Base-by-base conservation (phyloP, 2,113 vertebrate genomes). In the Phylloscopus trochilus region DNA sequence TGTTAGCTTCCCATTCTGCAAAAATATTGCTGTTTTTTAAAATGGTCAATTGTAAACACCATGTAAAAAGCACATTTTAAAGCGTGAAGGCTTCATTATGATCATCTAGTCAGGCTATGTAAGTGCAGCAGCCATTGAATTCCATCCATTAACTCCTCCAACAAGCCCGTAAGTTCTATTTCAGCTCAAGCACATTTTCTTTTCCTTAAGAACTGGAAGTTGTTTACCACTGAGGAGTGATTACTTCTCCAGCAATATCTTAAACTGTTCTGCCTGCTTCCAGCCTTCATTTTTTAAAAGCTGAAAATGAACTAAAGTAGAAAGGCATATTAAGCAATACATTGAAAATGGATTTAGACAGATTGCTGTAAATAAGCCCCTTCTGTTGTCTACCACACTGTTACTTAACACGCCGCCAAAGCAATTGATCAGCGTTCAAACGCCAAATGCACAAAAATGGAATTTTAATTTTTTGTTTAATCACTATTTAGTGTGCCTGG, bases 401-500 rank as follows among this genome's bases (percentile, higher is more conserved):
- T 96, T 93, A 91, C 88, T 97, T 94, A 94, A 94, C 83, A 37
- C 19, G 56, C 64, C 8, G 37, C 92, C 83, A 95, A 95, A 95
- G 95, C 91, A 94, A 97, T 47, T 64, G 63, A 97, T 97, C 80
- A 94, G 67, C 6, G 24, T 84, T 97, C 90, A 94, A 95, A 96
- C 3, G 4, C 89, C 93, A 97, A 96, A 97, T 69, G 91, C 76
- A 95, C 90, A 95, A 91, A 97, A 91, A 91, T 75, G 91, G 92
- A 97, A 97, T 97, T 95, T 97, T 97, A 97, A 97, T 97, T 95
- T 97, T 96, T 97, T 96, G 94, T 96, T 97, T 97, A 97, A 97
- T 97, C 95, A 92, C 92, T 93, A 84, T 85, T 97, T 96, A 96
- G 95, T 26, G 75, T 55, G 95, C 52, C 91, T 95, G 93, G 88